Conservation (phyloP, 2,888 invertebrate genomes). For the Lymantria dispar region DNA sequence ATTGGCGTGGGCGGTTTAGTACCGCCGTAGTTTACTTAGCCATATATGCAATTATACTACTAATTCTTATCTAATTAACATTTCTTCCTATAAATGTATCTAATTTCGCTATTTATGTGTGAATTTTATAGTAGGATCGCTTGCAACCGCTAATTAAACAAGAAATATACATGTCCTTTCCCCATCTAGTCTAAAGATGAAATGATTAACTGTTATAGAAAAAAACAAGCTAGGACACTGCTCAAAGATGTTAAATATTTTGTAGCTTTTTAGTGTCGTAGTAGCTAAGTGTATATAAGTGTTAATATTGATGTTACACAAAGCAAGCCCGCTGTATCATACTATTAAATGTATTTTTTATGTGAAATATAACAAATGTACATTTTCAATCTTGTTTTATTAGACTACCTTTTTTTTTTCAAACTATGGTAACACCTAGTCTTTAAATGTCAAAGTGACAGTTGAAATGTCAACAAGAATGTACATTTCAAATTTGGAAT, state of each 20-base stretch:
- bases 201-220: conserved; percentile 4
- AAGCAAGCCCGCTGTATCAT: conserved; percentile 55
- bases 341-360: conserved; percentile 69
- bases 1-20: background rate
- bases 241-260: conserved; percentile 26
- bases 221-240: conserved; percentile 14
- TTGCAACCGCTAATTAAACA: conserved; percentile 21
- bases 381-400: conserved; percentile 71
- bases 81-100: conserved; percentile 19
- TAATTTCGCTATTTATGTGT: conserved; percentile 19
- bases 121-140: conserved; percentile 14
- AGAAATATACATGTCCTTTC: conserved; percentile 7
- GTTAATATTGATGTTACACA: conserved; percentile 50
- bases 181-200: conserved; percentile 23
- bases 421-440: background rate
- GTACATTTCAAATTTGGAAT: conserved; percentile 1
- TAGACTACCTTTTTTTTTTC: conserved; percentile 22
- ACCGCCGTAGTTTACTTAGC: conserved; percentile 1
- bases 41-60: conserved; percentile 7
- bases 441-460: background rate
- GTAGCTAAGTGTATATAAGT: conserved; percentile 40
- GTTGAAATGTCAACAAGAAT: background rate
- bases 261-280: conserved; percentile 21
- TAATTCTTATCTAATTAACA: conserved; percentile 12
- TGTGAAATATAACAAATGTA: conserved; percentile 79